Evolutionary conservation across 2,797 vertebrate species (phyloP), one percentile per base, ranked within the genome.

Genomic region (Coracias cyanogaster): DNA sequence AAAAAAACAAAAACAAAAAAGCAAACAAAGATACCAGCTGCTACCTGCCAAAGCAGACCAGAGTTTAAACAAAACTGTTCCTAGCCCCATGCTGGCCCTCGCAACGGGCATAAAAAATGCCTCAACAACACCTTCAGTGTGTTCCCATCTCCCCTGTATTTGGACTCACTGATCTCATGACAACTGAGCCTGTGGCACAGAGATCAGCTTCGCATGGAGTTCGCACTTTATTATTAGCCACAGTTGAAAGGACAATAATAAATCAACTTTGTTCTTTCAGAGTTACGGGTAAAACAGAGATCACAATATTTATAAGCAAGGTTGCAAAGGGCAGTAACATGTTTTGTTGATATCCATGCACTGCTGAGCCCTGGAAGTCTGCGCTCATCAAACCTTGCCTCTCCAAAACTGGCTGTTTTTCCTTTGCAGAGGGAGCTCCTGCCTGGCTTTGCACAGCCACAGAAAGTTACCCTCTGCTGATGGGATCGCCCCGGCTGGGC

Each of bases 221-320:
- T 96, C 35, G 15, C 90, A 48, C 92, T 93, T 96, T 86, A 89
- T 96, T 96, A 82, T 89, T 95, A 96, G 94, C 62, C 62, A 15
- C 73, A 82, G 92, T 39, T 79, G 90, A 90, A 90, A 90, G 94
- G 71, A 92, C n/a, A 89, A 70, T 72, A 92, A 96, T 96, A 96
- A 95, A 97, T 92, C 83, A 90, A 6, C 61, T 46, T 74, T 18
- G 29, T 60, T 86, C 76, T 39, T 54, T 35, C 3, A 18, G 76
- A 58, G 66, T 5, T 51, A 83, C 0, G 39, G 35, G 39, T 43
- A 37, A 90, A 86, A 78, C 46, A 61, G 54, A 73, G 90, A 82
- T 69, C 21, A 1, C 0, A 21, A n/a, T 46, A 65, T 95, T 94
- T 93, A 72, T 83, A 55, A 84, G 62, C 1, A 9, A 86, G 51